Percentiles rank a stretch among this genome's conserved stretches.
Conservation (phyloP, 2,888 invertebrate species). For the Cenopis cana region DNA sequence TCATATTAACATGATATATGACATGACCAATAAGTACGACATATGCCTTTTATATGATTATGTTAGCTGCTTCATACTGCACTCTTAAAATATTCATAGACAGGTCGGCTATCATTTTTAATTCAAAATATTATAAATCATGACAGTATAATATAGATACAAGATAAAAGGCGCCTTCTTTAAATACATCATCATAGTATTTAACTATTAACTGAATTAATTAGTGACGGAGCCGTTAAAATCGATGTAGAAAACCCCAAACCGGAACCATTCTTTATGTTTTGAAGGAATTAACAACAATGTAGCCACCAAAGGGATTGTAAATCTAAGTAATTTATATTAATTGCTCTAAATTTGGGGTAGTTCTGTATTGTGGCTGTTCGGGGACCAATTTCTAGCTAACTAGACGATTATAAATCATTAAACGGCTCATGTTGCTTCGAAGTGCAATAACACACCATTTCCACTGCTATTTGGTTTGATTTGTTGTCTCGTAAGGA, state of each 20-base stretch:
- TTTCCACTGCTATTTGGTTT: conserved; percentile 9
- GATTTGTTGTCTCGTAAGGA: not conserved
- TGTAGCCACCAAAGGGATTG: conserved; percentile 73
- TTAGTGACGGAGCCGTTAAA: conserved; percentile 58
- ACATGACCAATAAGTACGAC: no score
- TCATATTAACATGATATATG: no score
- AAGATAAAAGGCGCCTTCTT: no score
- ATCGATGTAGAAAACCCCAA: conserved; percentile 63
- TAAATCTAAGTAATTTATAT: conserved; percentile 82
- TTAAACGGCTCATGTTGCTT: conserved; percentile 56
- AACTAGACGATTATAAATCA: conserved; percentile 70
- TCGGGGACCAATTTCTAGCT: conserved; percentile 72
- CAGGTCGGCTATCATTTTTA: no score
- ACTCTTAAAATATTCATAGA: no score
- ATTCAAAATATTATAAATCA: no score
- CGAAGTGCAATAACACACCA: conserved; percentile 19
- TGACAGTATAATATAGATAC: no score
- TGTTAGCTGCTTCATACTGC: no score
- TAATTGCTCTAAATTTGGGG: conserved; percentile 76
- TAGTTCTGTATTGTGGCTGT: conserved; percentile 74
- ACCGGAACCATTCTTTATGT: conserved; percentile 65
- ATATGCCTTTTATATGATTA: no score
- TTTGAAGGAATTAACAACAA: conserved; percentile 71
- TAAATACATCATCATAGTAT: not conserved
- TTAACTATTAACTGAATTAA: conserved; percentile 53